Evolutionary conservation across 2,797 vertebrate species (phyloP), one percentile per base, ranked within the genome.

Genomic region (Graptemys geographica): DNA sequence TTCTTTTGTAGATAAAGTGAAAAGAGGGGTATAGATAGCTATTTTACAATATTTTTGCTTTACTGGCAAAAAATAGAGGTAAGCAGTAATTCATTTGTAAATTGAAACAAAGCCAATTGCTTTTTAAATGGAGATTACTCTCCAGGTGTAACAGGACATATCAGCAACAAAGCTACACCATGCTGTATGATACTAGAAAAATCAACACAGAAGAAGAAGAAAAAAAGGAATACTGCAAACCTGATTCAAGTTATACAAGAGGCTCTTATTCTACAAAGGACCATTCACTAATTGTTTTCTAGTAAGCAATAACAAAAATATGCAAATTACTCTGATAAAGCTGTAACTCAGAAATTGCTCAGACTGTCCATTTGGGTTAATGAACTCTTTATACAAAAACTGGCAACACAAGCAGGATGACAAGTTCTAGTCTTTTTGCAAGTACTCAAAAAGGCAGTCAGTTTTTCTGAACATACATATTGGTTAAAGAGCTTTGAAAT

Each of bases 291-390:
- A 86, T 56, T 94, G 83, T 94, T 90, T 96, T 94, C 91, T 91
- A 96, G 95, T 53, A 90, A 96, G 94, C 81, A 95, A 89, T 49
- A 94, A 90, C 96, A 94, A 94, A 96, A 95, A 94, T 94, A 97
- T 96, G 95, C 95, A 97, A 97, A 97, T 97, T 65, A 96, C 79
- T 49, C 86, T 88, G 92, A 96, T 96, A 97, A 97, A 69, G 76
- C 28, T 0, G 93, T 90, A 95, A 91, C 86, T 97, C 87, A 85
- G 93, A 93, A 96, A 96, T 95, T 31, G 57, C 82, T 95, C 88
- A 87, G 86, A 95, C 88, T 94, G 90, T 90, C 87, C 90, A 84
- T 74, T 78, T 83, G 84, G 86, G 93, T 92, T 81, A 96, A 89
- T 87, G 91, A 92, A 93, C 90, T 96, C 94, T 90, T 87, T 96